phyloP scores from a whole-genome alignment of 2,888 invertebrate genomes.

The Himalopsyche kuldschensis region DNA sequence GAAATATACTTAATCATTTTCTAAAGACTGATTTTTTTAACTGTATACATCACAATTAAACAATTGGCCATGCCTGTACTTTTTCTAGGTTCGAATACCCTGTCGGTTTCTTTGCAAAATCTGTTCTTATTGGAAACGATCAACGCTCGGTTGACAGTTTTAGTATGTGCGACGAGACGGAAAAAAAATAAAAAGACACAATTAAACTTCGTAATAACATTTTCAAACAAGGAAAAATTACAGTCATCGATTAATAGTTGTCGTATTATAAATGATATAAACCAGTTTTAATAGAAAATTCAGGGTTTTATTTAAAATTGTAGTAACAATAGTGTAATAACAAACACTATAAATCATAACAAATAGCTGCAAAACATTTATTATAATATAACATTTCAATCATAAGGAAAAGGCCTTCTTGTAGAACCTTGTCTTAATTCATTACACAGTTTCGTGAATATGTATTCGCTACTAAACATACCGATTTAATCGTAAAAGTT shows the following conservation, averaged over 20 bases:
- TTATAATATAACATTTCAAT: neutral
- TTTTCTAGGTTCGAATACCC: conserved; percentile 39
- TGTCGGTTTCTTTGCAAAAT: conserved; percentile 37
- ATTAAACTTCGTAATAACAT: neutral
- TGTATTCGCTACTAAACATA: neutral
- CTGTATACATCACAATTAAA: conserved; percentile 33
- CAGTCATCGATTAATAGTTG: neutral
- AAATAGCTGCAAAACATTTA: conserved; percentile 32
- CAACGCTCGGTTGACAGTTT: neutral
- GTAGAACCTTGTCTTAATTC: neutral
- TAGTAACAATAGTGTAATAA: conserved; percentile 30
- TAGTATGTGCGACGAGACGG: conserved; percentile 1
- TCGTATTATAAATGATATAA: conserved; percentile 29
- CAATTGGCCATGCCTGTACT: conserved; percentile 38
- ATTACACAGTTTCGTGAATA: neutral
- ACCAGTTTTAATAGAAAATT: conserved; percentile 26
- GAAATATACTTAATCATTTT: neutral
- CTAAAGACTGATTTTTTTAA: conserved; percentile 12
- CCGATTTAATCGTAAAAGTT: neutral
- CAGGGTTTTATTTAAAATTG: conserved; percentile 29
- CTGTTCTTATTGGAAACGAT: conserved; percentile 13
- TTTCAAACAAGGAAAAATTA: neutral
- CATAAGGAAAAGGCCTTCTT: neutral
- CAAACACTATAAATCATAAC: conserved; percentile 30
- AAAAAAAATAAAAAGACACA: neutral